phyloP scores from a whole-genome alignment of 2,113 vertebrate genomes.

The Mesoclemmys tuberculata region DNA sequence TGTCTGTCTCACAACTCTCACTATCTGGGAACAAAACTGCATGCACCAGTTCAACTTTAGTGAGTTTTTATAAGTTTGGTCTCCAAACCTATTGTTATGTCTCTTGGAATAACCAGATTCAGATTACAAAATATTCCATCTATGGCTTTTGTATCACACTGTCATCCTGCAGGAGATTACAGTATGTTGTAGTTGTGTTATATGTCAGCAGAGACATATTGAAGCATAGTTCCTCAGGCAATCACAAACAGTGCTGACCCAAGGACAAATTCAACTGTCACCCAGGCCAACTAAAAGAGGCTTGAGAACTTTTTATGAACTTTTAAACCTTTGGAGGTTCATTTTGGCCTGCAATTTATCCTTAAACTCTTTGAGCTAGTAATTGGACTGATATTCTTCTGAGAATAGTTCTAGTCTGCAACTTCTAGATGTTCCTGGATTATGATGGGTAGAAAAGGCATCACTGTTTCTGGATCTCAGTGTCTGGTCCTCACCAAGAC shows the following conservation, averaged over 20 bases:
- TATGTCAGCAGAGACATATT: not conserved
- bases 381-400: not conserved
- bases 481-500: not conserved
- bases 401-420: not conserved
- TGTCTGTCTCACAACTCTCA: constrained; percentile 9
- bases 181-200: not conserved
- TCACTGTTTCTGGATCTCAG: not conserved
- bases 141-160: fast-evolving
- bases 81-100: constrained; percentile 2
- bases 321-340: constrained; percentile 12
- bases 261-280: not conserved
- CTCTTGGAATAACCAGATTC: constrained; percentile 44
- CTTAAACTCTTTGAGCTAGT: not conserved
- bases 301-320: constrained; percentile 27
- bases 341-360: constrained; percentile 20
- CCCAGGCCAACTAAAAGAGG: constrained; percentile 11
- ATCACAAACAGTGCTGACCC: not conserved
- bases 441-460: constrained; percentile 13
- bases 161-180: not conserved
- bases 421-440: not conserved
- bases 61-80: not conserved
- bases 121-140: constrained; percentile 27
- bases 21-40: not conserved
- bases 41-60: not conserved
- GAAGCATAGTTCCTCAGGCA: not conserved